These are phyloP conservation scores for Coracias cyanogaster DNA, from an alignment of 2,797 vertebrate species.

Conservation along the genomic window DNA sequence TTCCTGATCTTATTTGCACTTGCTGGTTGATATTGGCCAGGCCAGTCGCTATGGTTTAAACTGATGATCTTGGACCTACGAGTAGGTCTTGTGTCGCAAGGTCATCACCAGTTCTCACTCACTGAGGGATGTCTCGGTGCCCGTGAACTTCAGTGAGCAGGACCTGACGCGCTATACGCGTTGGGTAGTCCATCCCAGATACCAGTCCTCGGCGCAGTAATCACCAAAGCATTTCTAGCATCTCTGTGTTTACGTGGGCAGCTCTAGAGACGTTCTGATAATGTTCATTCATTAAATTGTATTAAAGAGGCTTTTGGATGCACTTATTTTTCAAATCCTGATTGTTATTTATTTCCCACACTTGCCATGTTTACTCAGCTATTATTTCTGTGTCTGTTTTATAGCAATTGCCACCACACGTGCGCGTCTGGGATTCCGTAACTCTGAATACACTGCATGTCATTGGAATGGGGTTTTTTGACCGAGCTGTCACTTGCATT, in stretches of 20 bases:
- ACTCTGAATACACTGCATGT: conserved; percentile 95
- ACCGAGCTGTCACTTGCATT: conserved; percentile 93
- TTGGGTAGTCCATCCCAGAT: background rate
- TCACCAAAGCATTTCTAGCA: background rate
- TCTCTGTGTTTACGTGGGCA: background rate
- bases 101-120: background rate
- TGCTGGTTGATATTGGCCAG: fast-evolving
- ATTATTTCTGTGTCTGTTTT: background rate
- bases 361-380: background rate
- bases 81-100: background rate
- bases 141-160: background rate
- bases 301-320: background rate
- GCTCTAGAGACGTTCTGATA: background rate
- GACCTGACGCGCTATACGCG: fast-evolving
- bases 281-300: background rate
- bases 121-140: fast-evolving
- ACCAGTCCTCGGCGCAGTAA: background rate
- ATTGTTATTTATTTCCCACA: no score
- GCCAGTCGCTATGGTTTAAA: background rate
- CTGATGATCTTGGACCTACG: background rate
- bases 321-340: background rate
- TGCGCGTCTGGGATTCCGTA: conserved; percentile 98
- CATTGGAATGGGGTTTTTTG: conserved; percentile 93
- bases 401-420: conserved; percentile 92
- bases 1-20: background rate